Percentiles rank a stretch among this genome's conserved stretches.
phyloP scores from a whole-genome alignment of 2,113 vertebrate genomes.

The Equus przewalskii region DNA sequence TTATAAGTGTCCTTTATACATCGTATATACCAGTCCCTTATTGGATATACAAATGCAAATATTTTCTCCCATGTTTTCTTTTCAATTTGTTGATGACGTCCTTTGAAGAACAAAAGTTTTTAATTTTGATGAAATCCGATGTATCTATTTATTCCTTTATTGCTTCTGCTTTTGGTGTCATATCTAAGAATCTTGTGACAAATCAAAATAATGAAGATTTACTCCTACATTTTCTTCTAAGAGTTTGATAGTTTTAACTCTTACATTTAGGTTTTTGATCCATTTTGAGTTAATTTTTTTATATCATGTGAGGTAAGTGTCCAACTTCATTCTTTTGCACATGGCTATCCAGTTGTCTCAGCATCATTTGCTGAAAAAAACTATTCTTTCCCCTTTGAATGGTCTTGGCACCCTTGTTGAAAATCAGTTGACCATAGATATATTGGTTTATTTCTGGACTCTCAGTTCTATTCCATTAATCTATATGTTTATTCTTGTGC shows the following conservation, averaged over 20 bases:
- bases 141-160: background rate
- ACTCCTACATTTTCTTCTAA: background rate
- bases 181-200: background rate
- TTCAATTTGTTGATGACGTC: background rate
- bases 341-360: background rate
- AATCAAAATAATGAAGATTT: background rate
- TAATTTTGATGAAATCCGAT: background rate
- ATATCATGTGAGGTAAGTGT: background rate
- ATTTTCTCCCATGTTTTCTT: background rate
- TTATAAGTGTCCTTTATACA: background rate
- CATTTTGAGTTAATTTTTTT: background rate
- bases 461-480: background rate
- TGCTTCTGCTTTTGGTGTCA: background rate
- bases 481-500: background rate
- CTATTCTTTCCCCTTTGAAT: background rate
- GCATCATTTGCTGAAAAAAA: background rate
- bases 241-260: background rate
- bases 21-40: background rate
- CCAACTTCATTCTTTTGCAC: background rate
- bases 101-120: background rate
- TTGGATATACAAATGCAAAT: background rate
- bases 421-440: background rate
- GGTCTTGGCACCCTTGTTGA: background rate
- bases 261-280: background rate
- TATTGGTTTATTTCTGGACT: background rate